phyloP scores from a whole-genome alignment of 2,888 invertebrate genomes.

The Petrolisthes manimaculis region DNA sequence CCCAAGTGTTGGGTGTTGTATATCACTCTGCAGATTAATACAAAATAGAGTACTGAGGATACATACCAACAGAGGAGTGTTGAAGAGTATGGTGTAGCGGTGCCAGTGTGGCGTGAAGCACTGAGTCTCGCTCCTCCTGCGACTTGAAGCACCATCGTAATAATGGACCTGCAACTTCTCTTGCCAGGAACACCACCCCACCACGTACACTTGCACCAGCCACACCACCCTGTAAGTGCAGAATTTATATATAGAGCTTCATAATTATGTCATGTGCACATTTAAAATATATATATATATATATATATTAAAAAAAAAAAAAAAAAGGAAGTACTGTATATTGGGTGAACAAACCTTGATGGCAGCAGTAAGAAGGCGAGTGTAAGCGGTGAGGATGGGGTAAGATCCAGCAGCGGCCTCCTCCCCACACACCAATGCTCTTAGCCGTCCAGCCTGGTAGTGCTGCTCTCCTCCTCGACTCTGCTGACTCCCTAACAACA shows the following conservation, averaged over 20 bases:
- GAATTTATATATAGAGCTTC: too few relatives aligned
- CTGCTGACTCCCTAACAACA: too few relatives aligned
- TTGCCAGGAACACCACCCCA: constrained; percentile 60
- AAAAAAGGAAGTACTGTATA: too few relatives aligned
- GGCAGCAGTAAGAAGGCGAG: constrained; percentile 32
- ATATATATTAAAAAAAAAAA: too few relatives aligned
- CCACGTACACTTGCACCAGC: constrained; percentile 48
- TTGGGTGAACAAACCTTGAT: constrained; percentile 28
- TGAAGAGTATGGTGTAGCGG: constrained; percentile 59
- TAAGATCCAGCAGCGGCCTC: constrained; percentile 51
- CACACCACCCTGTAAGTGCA: constrained; percentile 35
- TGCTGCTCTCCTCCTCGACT: constrained; percentile 8
- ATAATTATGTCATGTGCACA: too few relatives aligned
- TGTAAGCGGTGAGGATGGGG: constrained; percentile 53
- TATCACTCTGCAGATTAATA: not conserved
- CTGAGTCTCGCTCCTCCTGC: constrained; percentile 47
- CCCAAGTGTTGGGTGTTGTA: not conserved
- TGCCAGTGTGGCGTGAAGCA: constrained; percentile 55
- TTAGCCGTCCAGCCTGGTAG: constrained; percentile 54
- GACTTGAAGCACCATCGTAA: constrained; percentile 53
- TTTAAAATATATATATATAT: too few relatives aligned
- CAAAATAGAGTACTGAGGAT: not conserved
- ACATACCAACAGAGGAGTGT: not conserved
- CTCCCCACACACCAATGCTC: constrained; percentile 60
- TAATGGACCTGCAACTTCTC: constrained; percentile 58